Base-by-base conservation (phyloP, 2,888 invertebrate genomes). In the Ormyrus nitidulus region DNA sequence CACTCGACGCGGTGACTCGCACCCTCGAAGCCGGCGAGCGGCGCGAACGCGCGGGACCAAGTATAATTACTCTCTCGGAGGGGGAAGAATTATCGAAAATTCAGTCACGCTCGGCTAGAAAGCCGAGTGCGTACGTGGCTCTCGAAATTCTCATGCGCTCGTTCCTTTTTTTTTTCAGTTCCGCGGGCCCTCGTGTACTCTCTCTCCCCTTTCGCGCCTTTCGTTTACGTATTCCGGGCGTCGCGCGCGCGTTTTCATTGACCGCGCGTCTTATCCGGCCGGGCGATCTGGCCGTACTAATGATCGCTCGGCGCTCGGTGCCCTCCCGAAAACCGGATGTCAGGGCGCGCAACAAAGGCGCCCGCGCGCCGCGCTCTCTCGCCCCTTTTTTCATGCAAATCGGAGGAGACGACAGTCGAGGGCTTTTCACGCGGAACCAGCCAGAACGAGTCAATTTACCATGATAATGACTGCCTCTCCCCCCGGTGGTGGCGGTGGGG, bases 261-360 rank as follows among this genome's bases (percentile, higher is more conserved):
- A 49, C 54, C 53, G 54, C 54, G 44, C 77, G 71, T 34, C 83
- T 83, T 81, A 79, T 77, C 83, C 74, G 74, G 34, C 61, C 78
- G 61, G 69, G 82, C 82, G 81, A 82, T 84, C 81, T 83, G 82
- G 82, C 83, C 83, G 81, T 83, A 82, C 83, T 83, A 81, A 83
- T 82, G 84, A 83, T 83, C 83, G 82, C 79, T n/a, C 19, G 1
- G 19, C 19, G 34, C 34, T 83, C 84, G 83, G 84, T n/a, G n/a
- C 82, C 82, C 82, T 83, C 81, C 82, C 82, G 77, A 82, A 80
- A 83, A 84, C 84, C 85, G 86, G 86, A 86, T 84, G 84, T 84
- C 83, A 82, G 80, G 82, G 83, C 80, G 83, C 83, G 81, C 69
- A 74, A 74, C 58, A 70, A 69, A 69, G 74, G 53, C 19, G 13